These are phyloP conservation scores for honey bee (Apis mellifera) DNA, from an alignment of 1,140 invertebrate genomes.

Conservation along the genomic window Amel_HAv3.1 CM009931.2:22127501-22128000, in stretches of 20 bases:
- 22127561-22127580: slow-evolving; percentile 41
- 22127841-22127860: slow-evolving; percentile 13
- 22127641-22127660: slow-evolving; percentile 49
- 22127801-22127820: slow-evolving; percentile 33
- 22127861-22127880: slow-evolving; percentile 29
- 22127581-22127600: slow-evolving; percentile 50
- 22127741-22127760: slow-evolving; percentile 47
- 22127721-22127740: slow-evolving; percentile 56
- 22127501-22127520: slow-evolving; percentile 2
- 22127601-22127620: slow-evolving; percentile 62
- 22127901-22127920: neutral
- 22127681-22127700: neutral
- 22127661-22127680: slow-evolving; percentile 4
- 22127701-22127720: neutral
- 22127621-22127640: slow-evolving; percentile 52
- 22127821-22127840: neutral
- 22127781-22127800: slow-evolving; percentile 67
- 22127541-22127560: slow-evolving; percentile 49
- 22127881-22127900: slow-evolving; percentile 46
- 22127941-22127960: neutral
- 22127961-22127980: neutral
- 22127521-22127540: slow-evolving; percentile 48
- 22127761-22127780: slow-evolving; percentile 48
- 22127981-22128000: neutral
- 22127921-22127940: neutral